phyloP scores from a whole-genome alignment of 1,140 invertebrate genomes.

The Hetaerina americana region DNA sequence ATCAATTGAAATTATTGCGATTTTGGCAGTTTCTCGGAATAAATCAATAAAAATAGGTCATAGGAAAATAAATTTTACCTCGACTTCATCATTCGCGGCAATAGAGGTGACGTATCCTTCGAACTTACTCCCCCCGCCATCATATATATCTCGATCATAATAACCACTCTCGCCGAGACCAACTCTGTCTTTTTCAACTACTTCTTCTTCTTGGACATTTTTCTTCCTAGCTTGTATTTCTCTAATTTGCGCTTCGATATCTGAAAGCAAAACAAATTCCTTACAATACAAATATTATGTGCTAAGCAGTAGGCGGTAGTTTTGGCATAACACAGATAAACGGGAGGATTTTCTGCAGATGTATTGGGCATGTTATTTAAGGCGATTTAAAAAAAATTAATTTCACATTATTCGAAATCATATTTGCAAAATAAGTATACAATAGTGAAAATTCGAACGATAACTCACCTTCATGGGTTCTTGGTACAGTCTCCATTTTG shows the following conservation, averaged over 20 bases:
- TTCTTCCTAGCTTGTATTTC: conserved; percentile 82
- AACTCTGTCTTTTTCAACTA: conserved; percentile 56
- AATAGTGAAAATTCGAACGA: conserved; percentile 16
- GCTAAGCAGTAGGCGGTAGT: conserved; percentile 6
- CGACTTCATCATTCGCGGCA: conserved; percentile 80
- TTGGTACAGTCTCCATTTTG: conserved; percentile 57
- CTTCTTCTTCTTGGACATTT: conserved; percentile 36
- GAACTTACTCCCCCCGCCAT: conserved; percentile 67
- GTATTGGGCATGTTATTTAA: conserved; percentile 5
- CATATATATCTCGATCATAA: conserved; percentile 90
- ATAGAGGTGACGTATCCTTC: conserved; percentile 93
- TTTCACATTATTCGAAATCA: conserved; percentile 7
- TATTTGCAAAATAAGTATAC: conserved; percentile 6
- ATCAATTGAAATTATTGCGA: no score
- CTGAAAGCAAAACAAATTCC: conserved; percentile 33
- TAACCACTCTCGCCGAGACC: conserved; percentile 75
- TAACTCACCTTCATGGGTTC: conserved; percentile 59
- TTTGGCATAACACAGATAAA: background rate
- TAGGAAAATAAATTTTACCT: no score
- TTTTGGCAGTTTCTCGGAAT: no score
- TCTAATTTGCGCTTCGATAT: conserved; percentile 85
- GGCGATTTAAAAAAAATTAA: conserved; percentile 8
- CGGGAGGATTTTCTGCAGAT: background rate
- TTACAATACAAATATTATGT: conserved; percentile 14
- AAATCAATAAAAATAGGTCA: no score